Evolutionary conservation across 1,140 invertebrate species (phyloP), one percentile per base, ranked within the genome.

Genomic region (Cotesia typhae): DNA sequence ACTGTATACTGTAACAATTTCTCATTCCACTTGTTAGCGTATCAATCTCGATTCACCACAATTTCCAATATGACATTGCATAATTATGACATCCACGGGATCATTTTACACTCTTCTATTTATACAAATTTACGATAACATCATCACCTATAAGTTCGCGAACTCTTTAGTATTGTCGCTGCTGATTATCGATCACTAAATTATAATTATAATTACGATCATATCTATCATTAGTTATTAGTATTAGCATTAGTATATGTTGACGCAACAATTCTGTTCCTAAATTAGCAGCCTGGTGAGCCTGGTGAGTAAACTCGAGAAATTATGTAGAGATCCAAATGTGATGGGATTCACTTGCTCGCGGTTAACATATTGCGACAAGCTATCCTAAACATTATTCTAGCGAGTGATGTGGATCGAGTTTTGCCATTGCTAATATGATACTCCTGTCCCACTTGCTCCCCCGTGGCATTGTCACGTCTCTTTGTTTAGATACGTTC

Each of bases 321-420:
- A 57, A 57, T 14, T 37, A 37, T 52, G 53, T 47, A 67, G 53
- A 47, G 41, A 47, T 47, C 41, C 41, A 47, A 7, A 47, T 47
- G 60, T 66, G 63, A 53, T 28, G 71, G 37, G 53, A 59, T 72
- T 72, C 51, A 12, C 60, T 55, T 35, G 35, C 47, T 63, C 36
- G 20, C 69, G 66, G 71, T 74, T 77, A 77, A 77, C 76, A 75
- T 77, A 77, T 77, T 77, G 76, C 76, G 74, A 77, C 76, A 74
- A 75, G 74, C 76, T 69, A 75, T 77, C 53, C 76, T 75, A 75
- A 77, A 75, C 70, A 77, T 77, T 74, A 77, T 77, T 67, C 74
- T 10, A 47, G 6, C 71, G 63, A 64, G 35, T 71, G 51, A 65
- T 71, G 61, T n/a, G 47, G 7, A 52, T 65, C 52, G 51, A 66